Evolutionary conservation across 2,113 vertebrate genomes (phyloP), one percentile per base, ranked within the genome.

Genomic region (Talpa occidentalis): DNA sequence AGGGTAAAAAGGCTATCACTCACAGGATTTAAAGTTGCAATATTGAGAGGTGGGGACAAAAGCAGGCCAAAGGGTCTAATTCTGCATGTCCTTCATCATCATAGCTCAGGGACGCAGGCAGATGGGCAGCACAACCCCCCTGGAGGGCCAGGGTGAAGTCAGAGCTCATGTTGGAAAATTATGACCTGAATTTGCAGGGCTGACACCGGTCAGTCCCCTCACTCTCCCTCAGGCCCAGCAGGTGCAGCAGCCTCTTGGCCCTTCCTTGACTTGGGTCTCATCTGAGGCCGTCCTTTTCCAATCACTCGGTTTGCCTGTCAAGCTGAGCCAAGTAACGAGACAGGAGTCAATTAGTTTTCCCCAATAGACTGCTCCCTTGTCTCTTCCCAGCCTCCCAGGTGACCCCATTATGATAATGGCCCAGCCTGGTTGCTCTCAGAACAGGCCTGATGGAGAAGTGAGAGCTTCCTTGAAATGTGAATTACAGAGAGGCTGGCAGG

Each of bases 361-460:
- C 98, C 97, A 97, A 95, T 95, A 98, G 97, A 97, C 96, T 97
- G 96, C 97, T 97, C 97, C 97, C 91, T 96, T 98, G 97, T 98
- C 98, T 96, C 30, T 97, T 95, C 96, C 96, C 93, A 90, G 96
- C 94, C 96, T 98, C 98, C 97, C 98, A 97, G 98, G 98, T 98
- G 98, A 98, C 98, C 98, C 98, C 98, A 98, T 98, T 98, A 98
- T 98, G 98, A 81, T 98, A 98, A 98, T 98, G 96, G 96, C n/a
- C 97, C 95, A 92, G 88, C 73, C 96, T 97, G 69, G 90, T 97
- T 97, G 30, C 94, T 56, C 90, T 92, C 87, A 85, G 88, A 90
- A 92, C 80, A 82, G 94, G 26, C 37, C 69, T 88, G 88, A 86
- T 88, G 85, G 90, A 96, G 78, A 88, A 96, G 77, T 14, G 73